Conservation (phyloP, 2,888 invertebrate genomes). For the Lithophane socia region DNA sequence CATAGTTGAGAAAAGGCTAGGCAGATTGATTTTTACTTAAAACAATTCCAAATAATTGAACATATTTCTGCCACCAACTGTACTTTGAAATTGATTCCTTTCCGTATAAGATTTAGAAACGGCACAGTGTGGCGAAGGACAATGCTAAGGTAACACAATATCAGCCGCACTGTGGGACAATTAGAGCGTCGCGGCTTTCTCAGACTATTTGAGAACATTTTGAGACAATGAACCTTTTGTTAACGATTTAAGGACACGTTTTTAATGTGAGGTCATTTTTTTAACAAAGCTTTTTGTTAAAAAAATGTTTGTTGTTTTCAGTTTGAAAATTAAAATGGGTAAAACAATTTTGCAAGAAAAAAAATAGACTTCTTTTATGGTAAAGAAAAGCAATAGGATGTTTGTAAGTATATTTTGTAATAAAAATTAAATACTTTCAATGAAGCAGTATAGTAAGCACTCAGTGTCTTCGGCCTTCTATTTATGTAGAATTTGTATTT, state of each 20-base stretch:
- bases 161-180: constrained; percentile 77
- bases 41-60: not conserved
- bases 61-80: constrained; percentile 56
- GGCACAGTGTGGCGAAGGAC: constrained; percentile 75
- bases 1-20: too few relatives aligned
- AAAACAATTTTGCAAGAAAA: not conserved
- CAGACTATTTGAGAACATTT: constrained; percentile 66
- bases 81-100: constrained; percentile 82
- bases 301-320: too few relatives aligned
- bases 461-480: not conserved
- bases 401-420: not conserved
- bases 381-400: too few relatives aligned
- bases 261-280: constrained; percentile 45
- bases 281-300: constrained; percentile 30
- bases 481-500: not conserved
- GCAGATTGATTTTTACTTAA: not conserved
- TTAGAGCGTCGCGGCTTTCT: constrained; percentile 82
- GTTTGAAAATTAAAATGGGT: not conserved
- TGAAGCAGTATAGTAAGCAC: too few relatives aligned
- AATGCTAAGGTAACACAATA: constrained; percentile 82
- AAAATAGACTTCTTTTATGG: not conserved
- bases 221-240: constrained; percentile 66
- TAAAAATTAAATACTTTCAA: not conserved
- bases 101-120: constrained; percentile 86
- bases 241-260: constrained; percentile 52